Evolutionary conservation across 2,797 vertebrate genomes (phyloP).

Genomic region (Melanogrammus aeglefinus): DNA sequence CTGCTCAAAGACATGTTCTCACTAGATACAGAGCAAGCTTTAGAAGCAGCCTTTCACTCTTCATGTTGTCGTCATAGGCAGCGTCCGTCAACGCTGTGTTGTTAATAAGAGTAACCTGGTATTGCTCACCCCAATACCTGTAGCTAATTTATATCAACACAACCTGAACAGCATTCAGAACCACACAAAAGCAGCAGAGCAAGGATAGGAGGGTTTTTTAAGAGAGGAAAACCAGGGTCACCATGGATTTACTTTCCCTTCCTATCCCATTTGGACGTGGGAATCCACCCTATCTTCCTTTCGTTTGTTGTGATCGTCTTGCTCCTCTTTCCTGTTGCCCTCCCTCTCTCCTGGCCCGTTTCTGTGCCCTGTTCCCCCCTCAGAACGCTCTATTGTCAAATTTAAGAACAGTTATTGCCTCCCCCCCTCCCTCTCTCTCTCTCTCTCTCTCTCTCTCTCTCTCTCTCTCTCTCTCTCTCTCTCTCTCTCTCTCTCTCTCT

Average conservation of each 20-base stretch:
- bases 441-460: slow-evolving; percentile 9
- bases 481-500: no score
- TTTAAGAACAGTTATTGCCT: slow-evolving; percentile 57
- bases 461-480: no score
- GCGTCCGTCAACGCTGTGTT: neutral
- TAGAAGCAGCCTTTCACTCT: neutral
- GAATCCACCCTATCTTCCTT: slow-evolving; percentile 68
- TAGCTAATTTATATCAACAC: slow-evolving; percentile 30
- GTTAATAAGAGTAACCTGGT: neutral
- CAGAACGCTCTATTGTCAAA: slow-evolving; percentile 67
- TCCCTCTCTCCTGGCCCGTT: slow-evolving; percentile 47
- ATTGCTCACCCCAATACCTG: neutral
- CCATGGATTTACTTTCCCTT: slow-evolving; percentile 66
- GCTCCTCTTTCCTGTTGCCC: slow-evolving; percentile 34
- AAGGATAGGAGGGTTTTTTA: slow-evolving; percentile 35
- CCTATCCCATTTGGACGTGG: slow-evolving; percentile 62
- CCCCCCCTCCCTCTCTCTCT: slow-evolving; percentile 29
- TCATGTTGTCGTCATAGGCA: neutral
- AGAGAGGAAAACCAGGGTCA: slow-evolving; percentile 58
- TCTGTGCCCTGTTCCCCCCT: slow-evolving; percentile 64
- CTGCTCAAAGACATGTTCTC: slow-evolving; percentile 34
- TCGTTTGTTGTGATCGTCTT: slow-evolving; percentile 58
- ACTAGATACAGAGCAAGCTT: no score
- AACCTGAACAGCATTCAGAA: slow-evolving; percentile 48
- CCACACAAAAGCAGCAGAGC: slow-evolving; percentile 44